phyloP scores from a whole-genome alignment of 1,140 invertebrate species.

The Zelostemma sp. region DNA sequence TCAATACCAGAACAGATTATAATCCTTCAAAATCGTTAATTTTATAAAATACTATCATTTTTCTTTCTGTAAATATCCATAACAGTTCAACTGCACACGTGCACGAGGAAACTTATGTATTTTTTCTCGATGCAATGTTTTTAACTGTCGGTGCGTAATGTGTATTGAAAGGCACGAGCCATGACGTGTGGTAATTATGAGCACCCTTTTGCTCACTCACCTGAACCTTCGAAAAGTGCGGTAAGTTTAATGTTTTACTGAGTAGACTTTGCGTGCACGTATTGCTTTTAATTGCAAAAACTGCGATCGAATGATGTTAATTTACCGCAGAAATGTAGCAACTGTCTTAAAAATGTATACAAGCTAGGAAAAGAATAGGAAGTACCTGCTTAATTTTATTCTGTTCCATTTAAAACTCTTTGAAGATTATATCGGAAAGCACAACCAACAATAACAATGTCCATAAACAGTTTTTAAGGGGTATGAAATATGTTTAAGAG shows the following conservation, averaged over 20 bases:
- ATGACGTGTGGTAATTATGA: constrained; percentile 47
- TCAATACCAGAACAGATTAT: neutral
- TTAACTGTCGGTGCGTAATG: constrained; percentile 48
- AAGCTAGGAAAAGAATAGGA: constrained; percentile 18
- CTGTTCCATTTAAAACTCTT: constrained; percentile 30
- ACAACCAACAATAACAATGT: constrained; percentile 31
- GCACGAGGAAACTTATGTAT: constrained; percentile 25
- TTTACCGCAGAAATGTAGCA: constrained; percentile 32
- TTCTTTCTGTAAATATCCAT: constrained; percentile 8
- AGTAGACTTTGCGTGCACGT: constrained; percentile 18
- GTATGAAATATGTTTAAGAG: too few relatives aligned
- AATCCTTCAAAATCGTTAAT: neutral
- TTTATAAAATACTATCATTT: neutral
- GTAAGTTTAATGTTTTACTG: constrained; percentile 8
- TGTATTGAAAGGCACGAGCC: constrained; percentile 46
- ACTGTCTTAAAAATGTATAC: constrained; percentile 29
- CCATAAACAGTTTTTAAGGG: constrained; percentile 9
- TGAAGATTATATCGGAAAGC: constrained; percentile 29
- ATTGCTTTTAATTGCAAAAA: constrained; percentile 39
- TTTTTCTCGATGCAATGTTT: constrained; percentile 38
- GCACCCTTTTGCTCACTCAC: constrained; percentile 32
- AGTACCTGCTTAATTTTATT: constrained; percentile 14
- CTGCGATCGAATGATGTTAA: constrained; percentile 27
- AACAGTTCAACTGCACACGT: constrained; percentile 34
- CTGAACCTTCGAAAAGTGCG: constrained; percentile 13